Percentiles rank a stretch among this genome's conserved stretches.
These are phyloP conservation scores for Bombycilla garrulus DNA, from an alignment of 2,113 vertebrate species.

Conservation along the genomic window DNA sequence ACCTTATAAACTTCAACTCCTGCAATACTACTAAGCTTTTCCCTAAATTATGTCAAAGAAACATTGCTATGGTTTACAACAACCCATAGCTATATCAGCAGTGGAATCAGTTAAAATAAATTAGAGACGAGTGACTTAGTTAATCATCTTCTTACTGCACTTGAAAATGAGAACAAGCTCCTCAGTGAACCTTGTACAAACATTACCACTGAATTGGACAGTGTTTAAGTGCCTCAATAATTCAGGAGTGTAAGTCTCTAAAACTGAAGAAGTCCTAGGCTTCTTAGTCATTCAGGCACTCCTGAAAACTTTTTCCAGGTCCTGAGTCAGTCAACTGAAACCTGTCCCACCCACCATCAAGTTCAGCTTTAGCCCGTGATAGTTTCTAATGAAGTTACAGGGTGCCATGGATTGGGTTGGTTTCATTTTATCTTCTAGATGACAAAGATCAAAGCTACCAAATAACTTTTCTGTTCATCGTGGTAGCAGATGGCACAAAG, in stretches of 20 bases:
- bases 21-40: neutral
- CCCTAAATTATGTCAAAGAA: neutral
- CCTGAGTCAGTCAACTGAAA: neutral
- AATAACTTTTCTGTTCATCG: neutral
- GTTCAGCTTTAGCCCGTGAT: neutral
- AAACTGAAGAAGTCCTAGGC: neutral
- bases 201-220: neutral
- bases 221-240: neutral
- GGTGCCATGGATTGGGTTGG: neutral
- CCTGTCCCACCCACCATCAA: neutral
- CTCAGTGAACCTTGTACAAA: neutral
- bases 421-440: neutral
- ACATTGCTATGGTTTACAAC: neutral
- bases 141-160: neutral
- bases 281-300: neutral
- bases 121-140: neutral
- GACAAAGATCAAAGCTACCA: neutral
- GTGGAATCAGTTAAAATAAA: neutral
- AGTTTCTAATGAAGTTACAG: neutral
- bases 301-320: neutral
- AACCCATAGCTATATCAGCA: neutral
- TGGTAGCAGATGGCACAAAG: neutral
- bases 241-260: neutral
- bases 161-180: neutral
- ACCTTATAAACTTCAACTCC: neutral